Evolutionary conservation across 2,888 invertebrate genomes (phyloP), one percentile per base, ranked within the genome.

Genomic region (Temnothorax rugatulus): DNA sequence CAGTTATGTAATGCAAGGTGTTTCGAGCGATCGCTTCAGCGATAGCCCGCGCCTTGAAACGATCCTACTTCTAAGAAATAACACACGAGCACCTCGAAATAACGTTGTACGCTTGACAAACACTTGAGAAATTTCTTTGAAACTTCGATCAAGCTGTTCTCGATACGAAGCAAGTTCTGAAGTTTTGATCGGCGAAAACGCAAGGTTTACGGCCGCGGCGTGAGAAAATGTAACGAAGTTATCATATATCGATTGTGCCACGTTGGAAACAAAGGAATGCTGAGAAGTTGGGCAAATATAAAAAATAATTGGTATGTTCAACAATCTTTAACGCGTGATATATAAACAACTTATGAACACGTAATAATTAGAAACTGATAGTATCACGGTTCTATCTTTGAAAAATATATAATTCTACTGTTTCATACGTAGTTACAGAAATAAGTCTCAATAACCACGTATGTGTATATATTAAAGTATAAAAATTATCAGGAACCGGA

Each of bases 81-180:
- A 79, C 69, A 79, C 59, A 69, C 69, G 69, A 79, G 59, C 69
- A 69, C 69, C 69, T 69, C 69, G 59, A 50, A 71, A 69, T 69
- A 79, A 79, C 79, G 79, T 69, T 69, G 69, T 59, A 79, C 34
- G 69, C 59, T 79, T 69, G 79, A 69, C 59, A 79, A 79, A 79
- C 79, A 79, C 79, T 79, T 79, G 18, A 69, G 47, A 79, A 79
- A 69, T 69, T 79, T 79, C 69, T 79, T 79, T 69, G 69, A 79
- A 69, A 79, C 38, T 79, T 50, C 79, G 79, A 79, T 59, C 79
- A 69, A 44, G 47, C 79, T 59, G 59, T 52, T 69, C 47, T 47
- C 38, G 79, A 47, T 69, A 44, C 59, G 79, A 59, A 38, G 21
- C 8, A 69, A 79, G 79, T 59, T 79, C 44, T 59, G 9, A 69